Evolutionary conservation across 1,140 invertebrate species (phyloP), one percentile per base, ranked within the genome.

Genomic region (Lasioglossum baleicum): DNA sequence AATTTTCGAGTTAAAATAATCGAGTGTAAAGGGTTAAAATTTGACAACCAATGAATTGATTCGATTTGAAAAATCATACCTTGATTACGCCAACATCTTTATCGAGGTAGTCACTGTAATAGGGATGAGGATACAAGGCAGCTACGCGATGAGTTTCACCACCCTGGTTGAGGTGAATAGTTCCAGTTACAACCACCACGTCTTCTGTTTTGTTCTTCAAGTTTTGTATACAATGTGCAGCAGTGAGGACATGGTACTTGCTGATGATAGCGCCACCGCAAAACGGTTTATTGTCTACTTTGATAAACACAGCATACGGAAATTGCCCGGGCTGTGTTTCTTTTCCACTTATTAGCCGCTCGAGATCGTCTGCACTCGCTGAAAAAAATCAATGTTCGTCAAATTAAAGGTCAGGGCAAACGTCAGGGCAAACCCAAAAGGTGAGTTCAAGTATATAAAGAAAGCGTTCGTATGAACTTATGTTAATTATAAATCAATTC

Each of bases 301-400:
- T 73, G 2, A 87, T n/a, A 0, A 81, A 87, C 13, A 85, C 85
- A 35, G 75, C 61, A 13, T 81, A 85, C 6, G 85, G 85, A 22
- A 81, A 85, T 44, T 83, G 74, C 17, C 72, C 72, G 2, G 10
- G 42, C 1, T 11, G 5, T 7, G 81, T 80, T 7, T 68, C 0
- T 0, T 22, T 3, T 17, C 60, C 82, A 17, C 63, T 56, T 15
- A 86, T 51, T 0, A 82, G n/a, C 64, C 42, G 69, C 4, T 66
- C 67, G 11, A 13, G 26, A 7, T 10, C 35, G 0, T 68, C 58
- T 1, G 71, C 75, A 13, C 4, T n/a, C 4, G 20, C 63, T 64
- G 31, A 42, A 64, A 64, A 31, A 42, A 40, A 40, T 17, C 35
- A 20, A 42, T 10, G 1, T 61, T 31, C 8, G 31, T 31, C 11